Evolutionary conservation across 2,797 vertebrate species (phyloP).

Genomic region (Psittacula derbiana): DNA sequence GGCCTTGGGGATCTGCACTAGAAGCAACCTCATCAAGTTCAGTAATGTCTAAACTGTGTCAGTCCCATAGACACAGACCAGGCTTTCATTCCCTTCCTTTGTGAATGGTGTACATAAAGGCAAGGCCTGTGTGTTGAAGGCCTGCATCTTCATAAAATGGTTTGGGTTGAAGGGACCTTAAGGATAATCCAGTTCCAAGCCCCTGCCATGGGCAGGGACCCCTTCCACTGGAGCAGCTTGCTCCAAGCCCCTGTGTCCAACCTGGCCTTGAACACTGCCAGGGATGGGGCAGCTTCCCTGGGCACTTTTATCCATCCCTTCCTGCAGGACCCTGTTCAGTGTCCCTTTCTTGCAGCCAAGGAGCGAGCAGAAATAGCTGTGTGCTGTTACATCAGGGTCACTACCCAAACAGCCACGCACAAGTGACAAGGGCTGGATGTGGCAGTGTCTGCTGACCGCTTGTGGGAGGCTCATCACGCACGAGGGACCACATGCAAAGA

Average conservation of each 20-base stretch:
- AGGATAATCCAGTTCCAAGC: background rate
- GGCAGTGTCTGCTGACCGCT: background rate
- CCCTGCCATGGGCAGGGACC: background rate
- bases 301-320: background rate
- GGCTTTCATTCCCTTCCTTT: background rate
- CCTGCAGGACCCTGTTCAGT: background rate
- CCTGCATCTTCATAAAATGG: background rate
- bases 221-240: background rate
- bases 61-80: too few relatives aligned
- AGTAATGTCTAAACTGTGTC: accelerated
- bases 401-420: background rate
- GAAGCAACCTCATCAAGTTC: background rate
- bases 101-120: accelerated
- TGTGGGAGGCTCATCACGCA: background rate
- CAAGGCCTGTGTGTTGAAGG: background rate
- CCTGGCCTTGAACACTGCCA: background rate
- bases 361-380: background rate
- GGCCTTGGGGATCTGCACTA: background rate
- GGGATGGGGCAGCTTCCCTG: background rate
- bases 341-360: background rate
- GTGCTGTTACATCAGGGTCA: background rate
- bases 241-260: background rate
- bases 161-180: background rate
- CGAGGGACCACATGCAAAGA: background rate
- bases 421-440: background rate